phyloP scores from a whole-genome alignment of 2,797 vertebrate genomes.

The Leptatherina wallacei region DNA sequence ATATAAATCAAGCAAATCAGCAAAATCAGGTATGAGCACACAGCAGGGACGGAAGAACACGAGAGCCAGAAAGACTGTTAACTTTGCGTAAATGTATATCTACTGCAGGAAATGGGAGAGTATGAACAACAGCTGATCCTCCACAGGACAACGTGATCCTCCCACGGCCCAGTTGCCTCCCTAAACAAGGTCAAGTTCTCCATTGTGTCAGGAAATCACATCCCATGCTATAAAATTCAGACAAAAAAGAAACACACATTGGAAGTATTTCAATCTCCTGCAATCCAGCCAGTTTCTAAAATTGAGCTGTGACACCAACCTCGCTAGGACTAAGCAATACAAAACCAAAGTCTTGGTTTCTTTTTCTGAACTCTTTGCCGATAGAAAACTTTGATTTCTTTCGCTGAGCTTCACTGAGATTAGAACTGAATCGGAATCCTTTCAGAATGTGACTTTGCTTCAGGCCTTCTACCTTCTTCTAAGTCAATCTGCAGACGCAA shows the following conservation, averaged over 20 bases:
- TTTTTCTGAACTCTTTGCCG: conserved; percentile 17
- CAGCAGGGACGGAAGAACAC: not conserved
- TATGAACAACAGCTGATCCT: conserved; percentile 14
- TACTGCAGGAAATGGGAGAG: conserved; percentile 14
- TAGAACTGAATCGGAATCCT: conserved; percentile 30
- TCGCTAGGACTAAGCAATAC: conserved; percentile 3
- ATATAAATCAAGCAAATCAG: conserved; percentile 16
- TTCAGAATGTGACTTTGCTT: too few species aligned
- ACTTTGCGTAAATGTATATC: conserved; percentile 24
- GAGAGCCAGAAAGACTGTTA: not conserved
- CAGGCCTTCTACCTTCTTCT: too few species aligned
- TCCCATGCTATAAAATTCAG: conserved; percentile 6
- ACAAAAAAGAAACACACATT: conserved; percentile 21
- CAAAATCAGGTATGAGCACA: conserved; percentile 5
- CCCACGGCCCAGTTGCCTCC: conserved; percentile 2
- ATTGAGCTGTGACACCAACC: conserved; percentile 5
- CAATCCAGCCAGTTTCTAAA: conserved; percentile 7
- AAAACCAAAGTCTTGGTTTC: not conserved
- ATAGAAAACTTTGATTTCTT: conserved; percentile 24
- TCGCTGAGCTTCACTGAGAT: conserved; percentile 31
- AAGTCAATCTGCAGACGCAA: not conserved
- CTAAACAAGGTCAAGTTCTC: conserved; percentile 13
- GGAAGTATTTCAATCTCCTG: conserved; percentile 19
- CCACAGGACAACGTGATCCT: not conserved
- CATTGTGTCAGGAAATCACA: conserved; percentile 37